Base-by-base conservation (phyloP, 2,888 invertebrate species). In the Osmoderma eremita region DNA sequence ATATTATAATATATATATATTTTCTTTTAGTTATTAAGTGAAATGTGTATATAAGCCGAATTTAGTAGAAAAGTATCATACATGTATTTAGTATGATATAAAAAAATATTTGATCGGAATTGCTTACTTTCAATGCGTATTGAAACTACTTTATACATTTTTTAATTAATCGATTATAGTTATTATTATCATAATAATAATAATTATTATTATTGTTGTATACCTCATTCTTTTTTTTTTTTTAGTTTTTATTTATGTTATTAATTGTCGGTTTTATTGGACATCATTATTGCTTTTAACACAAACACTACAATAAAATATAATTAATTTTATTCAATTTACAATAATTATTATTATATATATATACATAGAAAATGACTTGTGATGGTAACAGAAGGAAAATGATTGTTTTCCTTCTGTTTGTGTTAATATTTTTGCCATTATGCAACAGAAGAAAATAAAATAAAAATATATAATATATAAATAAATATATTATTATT, bases 401-500 rank as follows among this genome's bases (percentile, higher is more conserved):
- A 45, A 48, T 18, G 12, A 53, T 15, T 13, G n/a, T 18, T 30
- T 5, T 42, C 30, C 39, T 61, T 68, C 68, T 68, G 68, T 65
- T 61, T 68, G 58, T 63, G 63, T 63, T 68, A 68, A 61, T 68
- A 68, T 63, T 58, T 67, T 68, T 65, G 68, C 68, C 68, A 65
- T 68, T 68, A 65, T 65, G 49, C 49, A 45, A 24, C 15, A 36
- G 48, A 38, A 13, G 12, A 45, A 45, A 30, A 30, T 8, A 30
- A 30, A 30, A 30, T 10, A 6, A 30, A 15, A 42, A 49, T 58
- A 50, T 50, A 39, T 53, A 63, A 41, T 63, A 30, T 36, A 17
- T 41, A 50, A 58, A 30, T 6, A 30, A 30, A 30, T 39, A 41
- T 49, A 63, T 38, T 18, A 15, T 38, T 13, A 49, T 8, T 49